Evolutionary conservation across 2,888 invertebrate species (phyloP).

Genomic region (Pheosia tremula): DNA sequence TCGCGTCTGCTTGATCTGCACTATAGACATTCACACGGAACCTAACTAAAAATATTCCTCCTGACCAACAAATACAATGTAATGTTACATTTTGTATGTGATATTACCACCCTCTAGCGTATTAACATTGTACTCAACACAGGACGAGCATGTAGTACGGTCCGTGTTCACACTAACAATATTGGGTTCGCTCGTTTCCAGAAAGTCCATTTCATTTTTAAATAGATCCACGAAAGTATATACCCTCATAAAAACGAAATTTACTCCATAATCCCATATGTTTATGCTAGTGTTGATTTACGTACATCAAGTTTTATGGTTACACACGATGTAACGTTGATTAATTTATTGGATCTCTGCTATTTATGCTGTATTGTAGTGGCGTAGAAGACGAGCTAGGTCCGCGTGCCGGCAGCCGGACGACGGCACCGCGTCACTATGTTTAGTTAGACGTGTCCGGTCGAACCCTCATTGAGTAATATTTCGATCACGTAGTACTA

Average conservation of each 20-base stretch:
- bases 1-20: not conserved
- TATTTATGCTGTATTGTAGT: constrained; percentile 30
- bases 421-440: constrained; percentile 11
- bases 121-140: constrained; percentile 31
- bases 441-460: constrained; percentile 11
- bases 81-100: constrained; percentile 22
- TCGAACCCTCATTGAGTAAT: constrained; percentile 12
- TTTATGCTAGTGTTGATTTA: constrained; percentile 47
- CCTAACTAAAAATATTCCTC: not conserved
- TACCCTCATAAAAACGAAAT: constrained; percentile 37
- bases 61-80: not conserved
- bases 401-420: constrained; percentile 11
- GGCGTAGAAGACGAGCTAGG: constrained; percentile 19
- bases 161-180: constrained; percentile 48
- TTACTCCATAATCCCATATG: constrained; percentile 18
- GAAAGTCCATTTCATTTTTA: constrained; percentile 35
- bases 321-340: constrained; percentile 34
- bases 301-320: constrained; percentile 39
- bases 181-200: constrained; percentile 44
- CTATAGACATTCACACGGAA: constrained; percentile 19
- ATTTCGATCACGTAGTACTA: constrained; percentile 27
- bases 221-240: constrained; percentile 44
- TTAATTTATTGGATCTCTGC: constrained; percentile 33
- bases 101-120: constrained; percentile 46
- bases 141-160: constrained; percentile 45